Base-by-base conservation (phyloP, 2,797 vertebrate genomes). In the Stomatorhinus walkeri region DNA sequence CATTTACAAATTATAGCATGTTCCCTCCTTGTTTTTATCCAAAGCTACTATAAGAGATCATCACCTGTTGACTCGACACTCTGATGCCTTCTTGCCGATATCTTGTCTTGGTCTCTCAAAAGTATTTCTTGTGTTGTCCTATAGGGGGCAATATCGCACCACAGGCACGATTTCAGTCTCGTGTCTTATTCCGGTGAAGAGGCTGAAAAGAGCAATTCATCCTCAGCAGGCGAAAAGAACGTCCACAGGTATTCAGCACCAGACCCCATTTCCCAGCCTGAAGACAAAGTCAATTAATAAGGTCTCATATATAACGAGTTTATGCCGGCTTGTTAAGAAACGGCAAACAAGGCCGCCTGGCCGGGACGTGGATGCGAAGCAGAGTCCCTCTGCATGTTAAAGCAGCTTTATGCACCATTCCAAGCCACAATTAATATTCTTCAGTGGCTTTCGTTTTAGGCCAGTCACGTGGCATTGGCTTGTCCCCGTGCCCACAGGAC, bases 141-240 rank as follows among this genome's bases (percentile, higher is more conserved):
- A 96, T 93, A 95, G 96, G 92, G 95, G 96, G 95, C 95, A 94
- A 93, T 94, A 91, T 90, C 92, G 94, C 91, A 96, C 92, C 87
- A 89, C 91, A 92, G 93, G 96, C 91, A 76, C 6, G 32, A 51
- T 36, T 85, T 83, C 5, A 0, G 61, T 91, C 84, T 85, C 46
- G 90, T 4, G 83, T 84, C 36, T 12, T 2, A 14, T 89, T 88
- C 48, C 43, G 81, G 32, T 28, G 59, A 48, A 22, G 19, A 56
- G 3, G 84, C 36, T 89, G 81, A 89, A 64, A 48, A 51, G 72
- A 83, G 61, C 22, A 14, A 49, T 89, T 86, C 64, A 64, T 59
- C 32, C 43, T 64, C 85, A 61, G 72, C 36, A 56, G 79, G 64
- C 8, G 46, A 28, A 28, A 32, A 28, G 51, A 86, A 48, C 54